These are phyloP conservation scores for Charadrius vociferus DNA, from an alignment of 2,113 vertebrate species.

Conservation along the genomic window DNA sequence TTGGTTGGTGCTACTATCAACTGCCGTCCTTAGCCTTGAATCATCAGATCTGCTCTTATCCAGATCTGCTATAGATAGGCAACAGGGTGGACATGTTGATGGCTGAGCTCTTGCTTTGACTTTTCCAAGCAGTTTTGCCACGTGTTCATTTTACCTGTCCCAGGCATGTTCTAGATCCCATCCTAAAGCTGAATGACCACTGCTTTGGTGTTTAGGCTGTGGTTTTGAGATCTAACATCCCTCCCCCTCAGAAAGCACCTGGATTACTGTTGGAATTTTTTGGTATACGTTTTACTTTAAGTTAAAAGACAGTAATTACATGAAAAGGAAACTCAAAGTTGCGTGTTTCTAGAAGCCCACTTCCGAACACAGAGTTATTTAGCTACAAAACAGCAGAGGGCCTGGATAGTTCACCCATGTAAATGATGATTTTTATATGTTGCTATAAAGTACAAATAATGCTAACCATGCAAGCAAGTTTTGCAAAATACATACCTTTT, in stretches of 20 bases:
- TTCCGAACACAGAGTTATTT: background rate
- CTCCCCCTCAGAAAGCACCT: background rate
- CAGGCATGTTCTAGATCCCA: background rate
- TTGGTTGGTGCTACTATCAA: background rate
- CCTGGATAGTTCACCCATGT: background rate
- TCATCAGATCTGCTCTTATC: background rate
- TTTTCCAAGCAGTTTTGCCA: background rate
- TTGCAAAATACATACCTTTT: background rate
- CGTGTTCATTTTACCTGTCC: background rate
- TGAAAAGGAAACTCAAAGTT: background rate
- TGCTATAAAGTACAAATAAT: background rate
- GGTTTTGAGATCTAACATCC: background rate
- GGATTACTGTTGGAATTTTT: background rate
- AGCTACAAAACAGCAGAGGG: background rate
- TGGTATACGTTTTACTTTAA: background rate
- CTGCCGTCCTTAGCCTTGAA: background rate
- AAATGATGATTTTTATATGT: background rate
- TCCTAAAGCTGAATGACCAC: background rate
- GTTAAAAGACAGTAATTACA: background rate
- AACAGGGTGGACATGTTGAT: background rate
- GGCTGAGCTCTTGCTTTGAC: background rate
- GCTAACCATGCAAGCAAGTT: background rate
- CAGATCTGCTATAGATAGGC: background rate
- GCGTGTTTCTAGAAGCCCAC: background rate
- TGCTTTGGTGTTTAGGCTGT: background rate